Percentiles rank a stretch among this genome's conserved stretches.
These are phyloP conservation scores for Isichthys henryi DNA, from an alignment of 2,113 vertebrate species.

Conservation along the genomic window DNA sequence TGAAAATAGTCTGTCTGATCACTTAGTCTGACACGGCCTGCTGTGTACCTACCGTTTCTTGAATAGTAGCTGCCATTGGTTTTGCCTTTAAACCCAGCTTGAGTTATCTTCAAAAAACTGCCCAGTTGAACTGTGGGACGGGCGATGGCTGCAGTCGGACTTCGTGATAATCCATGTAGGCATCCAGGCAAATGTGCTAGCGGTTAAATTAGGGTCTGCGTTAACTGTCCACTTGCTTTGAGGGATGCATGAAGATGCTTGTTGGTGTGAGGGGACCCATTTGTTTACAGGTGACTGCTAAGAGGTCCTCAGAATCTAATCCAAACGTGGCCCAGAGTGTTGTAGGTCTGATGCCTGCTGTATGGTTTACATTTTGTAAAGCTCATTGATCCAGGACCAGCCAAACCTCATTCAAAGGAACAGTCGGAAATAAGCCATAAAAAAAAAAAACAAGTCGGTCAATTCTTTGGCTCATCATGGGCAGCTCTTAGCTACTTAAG, in stretches of 20 bases:
- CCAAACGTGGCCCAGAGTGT: not conserved
- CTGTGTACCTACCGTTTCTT: not conserved
- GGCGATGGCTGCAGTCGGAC: not conserved
- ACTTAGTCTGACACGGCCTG: not conserved
- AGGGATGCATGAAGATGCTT: not conserved
- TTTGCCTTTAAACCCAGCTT: not conserved
- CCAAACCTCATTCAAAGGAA: not conserved
- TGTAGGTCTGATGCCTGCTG: not conserved
- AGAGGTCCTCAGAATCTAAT: not conserved
- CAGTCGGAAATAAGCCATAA: not conserved
- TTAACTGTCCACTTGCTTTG: not conserved
- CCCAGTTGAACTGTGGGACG: not conserved
- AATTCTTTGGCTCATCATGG: not conserved
- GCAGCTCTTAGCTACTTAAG: not conserved
- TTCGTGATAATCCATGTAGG: not conserved
- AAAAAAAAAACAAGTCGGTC: not conserved
- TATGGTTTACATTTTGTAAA: not conserved
- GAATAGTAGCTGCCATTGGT: not conserved
- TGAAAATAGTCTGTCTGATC: not conserved
- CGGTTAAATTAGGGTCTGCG: not conserved
- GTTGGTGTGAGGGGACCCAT: not conserved
- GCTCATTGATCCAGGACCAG: constrained; percentile 9
- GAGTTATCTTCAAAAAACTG: not conserved
- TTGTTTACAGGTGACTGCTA: not conserved
- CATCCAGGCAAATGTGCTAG: not conserved